Conservation (phyloP, 2,113 vertebrate genomes). For the Corynorhinus townsendii region DNA sequence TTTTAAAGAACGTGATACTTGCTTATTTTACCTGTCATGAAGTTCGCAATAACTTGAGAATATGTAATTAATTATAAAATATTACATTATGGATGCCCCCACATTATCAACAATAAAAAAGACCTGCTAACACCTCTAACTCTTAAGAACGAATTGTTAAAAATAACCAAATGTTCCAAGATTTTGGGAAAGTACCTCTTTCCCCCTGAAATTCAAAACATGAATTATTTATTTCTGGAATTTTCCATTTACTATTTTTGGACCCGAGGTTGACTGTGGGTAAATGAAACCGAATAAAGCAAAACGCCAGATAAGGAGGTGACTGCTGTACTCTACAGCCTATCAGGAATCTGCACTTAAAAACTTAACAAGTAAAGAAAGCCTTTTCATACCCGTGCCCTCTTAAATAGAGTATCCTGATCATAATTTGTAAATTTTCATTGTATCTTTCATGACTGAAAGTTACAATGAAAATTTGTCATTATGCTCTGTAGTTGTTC, state of each 20-base stretch:
- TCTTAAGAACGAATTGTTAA: constrained; percentile 15
- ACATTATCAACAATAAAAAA: not conserved
- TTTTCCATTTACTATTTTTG: not conserved
- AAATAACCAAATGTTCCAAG: constrained; percentile 6
- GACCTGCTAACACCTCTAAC: not conserved
- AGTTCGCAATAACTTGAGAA: not conserved
- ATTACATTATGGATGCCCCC: not conserved
- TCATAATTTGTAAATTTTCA: not conserved
- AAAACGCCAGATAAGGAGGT: not conserved
- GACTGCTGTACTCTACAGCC: not conserved
- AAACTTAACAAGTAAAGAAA: not conserved
- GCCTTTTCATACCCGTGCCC: not conserved
- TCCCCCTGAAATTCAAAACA: not conserved
- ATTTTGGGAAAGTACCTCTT: constrained; percentile 24
- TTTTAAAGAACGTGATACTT: constrained; percentile 2
- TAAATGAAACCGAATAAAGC: not conserved
- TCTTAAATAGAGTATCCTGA: not conserved
- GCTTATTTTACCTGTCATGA: not conserved
- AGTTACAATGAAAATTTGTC: not conserved
- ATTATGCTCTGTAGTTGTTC: not conserved
- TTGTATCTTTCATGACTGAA: not conserved
- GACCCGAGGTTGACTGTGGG: not conserved
- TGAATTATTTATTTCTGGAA: not conserved
- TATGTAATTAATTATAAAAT: not conserved
- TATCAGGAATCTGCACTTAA: not conserved